Percentiles rank a stretch among this genome's conserved stretches.
phyloP scores from a whole-genome alignment of 1,140 invertebrate species.

The silkworm (Bombyx mori) region DNA sequence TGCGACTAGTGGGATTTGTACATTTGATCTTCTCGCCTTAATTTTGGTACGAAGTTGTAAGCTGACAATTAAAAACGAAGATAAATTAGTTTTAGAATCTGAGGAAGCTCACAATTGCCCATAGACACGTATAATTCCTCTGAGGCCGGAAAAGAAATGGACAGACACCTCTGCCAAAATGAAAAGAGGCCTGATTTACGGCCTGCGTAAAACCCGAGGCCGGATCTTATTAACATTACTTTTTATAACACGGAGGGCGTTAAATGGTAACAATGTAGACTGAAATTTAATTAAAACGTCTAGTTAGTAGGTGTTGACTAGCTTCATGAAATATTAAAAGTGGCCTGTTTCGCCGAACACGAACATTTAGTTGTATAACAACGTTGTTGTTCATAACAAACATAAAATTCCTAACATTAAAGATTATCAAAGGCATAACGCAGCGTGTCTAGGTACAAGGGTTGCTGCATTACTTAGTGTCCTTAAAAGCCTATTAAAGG shows the following conservation, averaged over 20 bases:
- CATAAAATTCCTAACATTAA: no score
- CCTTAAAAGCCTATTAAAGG: neutral
- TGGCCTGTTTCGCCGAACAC: conserved; percentile 15
- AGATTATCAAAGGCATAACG: no score
- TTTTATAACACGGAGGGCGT: conserved; percentile 56
- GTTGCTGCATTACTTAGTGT: no score
- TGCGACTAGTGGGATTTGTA: no score
- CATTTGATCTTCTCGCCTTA: no score
- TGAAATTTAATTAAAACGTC: conserved; percentile 65
- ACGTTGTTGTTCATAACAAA: conserved; percentile 1
- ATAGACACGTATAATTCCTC: conserved; percentile 52
- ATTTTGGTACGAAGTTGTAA: no score
- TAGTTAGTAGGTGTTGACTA: conserved; percentile 46
- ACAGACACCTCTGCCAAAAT: conserved; percentile 56
- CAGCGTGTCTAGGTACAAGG: no score
- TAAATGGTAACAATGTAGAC: conserved; percentile 62
- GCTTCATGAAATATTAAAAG: conserved; percentile 20
- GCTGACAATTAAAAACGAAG: no score
- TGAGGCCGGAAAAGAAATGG: conserved; percentile 50
- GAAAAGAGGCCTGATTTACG: conserved; percentile 64
- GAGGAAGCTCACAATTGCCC: conserved; percentile 33
- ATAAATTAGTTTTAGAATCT: no score
- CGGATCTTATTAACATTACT: conserved; percentile 66
- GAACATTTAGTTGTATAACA: conserved; percentile 1
- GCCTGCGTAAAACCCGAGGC: conserved; percentile 42